These are phyloP conservation scores for Alcedo atthis DNA, from an alignment of 2,797 vertebrate genomes.

Conservation along the genomic window DNA sequence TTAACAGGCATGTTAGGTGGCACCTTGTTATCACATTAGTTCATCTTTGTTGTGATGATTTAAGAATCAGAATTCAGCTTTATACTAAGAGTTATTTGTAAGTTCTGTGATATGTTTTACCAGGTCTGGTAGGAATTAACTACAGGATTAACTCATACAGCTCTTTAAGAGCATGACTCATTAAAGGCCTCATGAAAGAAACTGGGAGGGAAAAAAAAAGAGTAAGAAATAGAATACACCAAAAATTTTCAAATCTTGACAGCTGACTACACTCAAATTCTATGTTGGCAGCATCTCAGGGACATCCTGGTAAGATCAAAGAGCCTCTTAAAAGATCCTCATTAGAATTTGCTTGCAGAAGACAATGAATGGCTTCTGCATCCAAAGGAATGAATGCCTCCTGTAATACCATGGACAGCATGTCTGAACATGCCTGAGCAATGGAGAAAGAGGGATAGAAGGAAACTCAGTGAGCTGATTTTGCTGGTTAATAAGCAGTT, in stretches of 20 bases:
- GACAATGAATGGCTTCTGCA: neutral
- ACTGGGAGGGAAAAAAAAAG: fast-evolving
- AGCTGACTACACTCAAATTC: neutral
- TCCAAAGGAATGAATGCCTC: neutral
- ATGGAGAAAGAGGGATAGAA: neutral
- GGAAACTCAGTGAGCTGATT: neutral
- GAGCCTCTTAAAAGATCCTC: neutral
- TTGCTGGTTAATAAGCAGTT: neutral
- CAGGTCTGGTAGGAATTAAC: neutral
- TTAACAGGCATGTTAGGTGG: neutral
- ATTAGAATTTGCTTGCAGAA: neutral
- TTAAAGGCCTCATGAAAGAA: neutral
- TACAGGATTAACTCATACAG: neutral
- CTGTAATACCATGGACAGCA: neutral
- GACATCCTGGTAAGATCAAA: neutral
- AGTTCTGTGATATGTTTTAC: neutral
- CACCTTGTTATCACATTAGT: neutral
- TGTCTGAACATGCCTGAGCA: neutral
- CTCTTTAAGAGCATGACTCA: neutral
- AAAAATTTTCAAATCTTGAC: neutral
- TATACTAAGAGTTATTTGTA: neutral
- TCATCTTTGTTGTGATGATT: neutral
- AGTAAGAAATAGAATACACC: neutral
- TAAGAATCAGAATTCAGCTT: neutral
- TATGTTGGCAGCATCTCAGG: neutral